A percentile compares a stretch with the other conserved stretches of the same genome.
These are phyloP conservation scores for Rhynchonycteris naso DNA, from an alignment of 2,797 vertebrate species.

Conservation along the genomic window DNA sequence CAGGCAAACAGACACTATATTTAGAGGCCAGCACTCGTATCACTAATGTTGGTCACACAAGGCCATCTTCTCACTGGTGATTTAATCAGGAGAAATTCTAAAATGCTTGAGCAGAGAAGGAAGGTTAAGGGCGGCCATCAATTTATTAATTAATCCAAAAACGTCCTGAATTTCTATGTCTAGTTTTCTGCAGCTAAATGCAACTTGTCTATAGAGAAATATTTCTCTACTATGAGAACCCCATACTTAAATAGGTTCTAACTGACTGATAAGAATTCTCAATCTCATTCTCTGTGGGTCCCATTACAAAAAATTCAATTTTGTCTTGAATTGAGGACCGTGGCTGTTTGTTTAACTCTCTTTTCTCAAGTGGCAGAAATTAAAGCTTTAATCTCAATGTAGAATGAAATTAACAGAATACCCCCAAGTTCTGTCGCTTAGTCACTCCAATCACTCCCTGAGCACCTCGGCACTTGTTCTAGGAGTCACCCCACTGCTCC, in stretches of 20 bases:
- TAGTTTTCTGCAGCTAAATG: background rate
- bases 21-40: background rate
- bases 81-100: slow-evolving; percentile 8
- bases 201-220: background rate
- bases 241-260: slow-evolving; percentile 58
- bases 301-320: slow-evolving; percentile 73
- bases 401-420: slow-evolving; percentile 61
- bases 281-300: slow-evolving; percentile 45
- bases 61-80: background rate
- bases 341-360: slow-evolving; percentile 72
- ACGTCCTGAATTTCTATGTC: background rate
- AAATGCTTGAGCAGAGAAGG: background rate
- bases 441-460: background rate
- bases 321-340: slow-evolving; percentile 75
- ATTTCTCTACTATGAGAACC: background rate
- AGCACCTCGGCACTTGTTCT: slow-evolving; percentile 21
- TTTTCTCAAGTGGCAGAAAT: slow-evolving; percentile 73
- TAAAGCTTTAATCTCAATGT: slow-evolving; percentile 67
- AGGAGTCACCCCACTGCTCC: background rate
- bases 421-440: slow-evolving; percentile 50
- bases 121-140: background rate
- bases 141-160: background rate
- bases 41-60: background rate
- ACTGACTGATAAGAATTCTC: slow-evolving; percentile 64
- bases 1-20: background rate